Evolutionary conservation across 2,113 vertebrate genomes (phyloP), one percentile per base, ranked within the genome.

Genomic region (Sarotherodon lohbergeri): DNA sequence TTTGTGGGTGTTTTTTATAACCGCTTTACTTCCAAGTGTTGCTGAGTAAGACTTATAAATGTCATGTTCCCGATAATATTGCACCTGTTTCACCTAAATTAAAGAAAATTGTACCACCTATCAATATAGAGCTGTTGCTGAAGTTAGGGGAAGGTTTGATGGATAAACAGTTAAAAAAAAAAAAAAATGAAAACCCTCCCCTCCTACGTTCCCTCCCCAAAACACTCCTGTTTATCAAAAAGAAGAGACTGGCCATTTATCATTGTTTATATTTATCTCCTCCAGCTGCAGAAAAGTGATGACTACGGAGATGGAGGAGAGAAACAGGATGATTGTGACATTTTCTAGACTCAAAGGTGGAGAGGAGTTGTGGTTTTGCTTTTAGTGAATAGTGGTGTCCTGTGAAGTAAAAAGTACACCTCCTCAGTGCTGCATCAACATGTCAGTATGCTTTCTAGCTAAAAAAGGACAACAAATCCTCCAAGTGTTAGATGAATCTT

Each of bases 141-240:
- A 36, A 88, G 85, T 81, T 84, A 79, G 5, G 43, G 22, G 36
- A 61, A 73, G 12, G 32, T 86, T 27, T 83, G 76, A 91, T 39
- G 22, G 81, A 83, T 89, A 34, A 76, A 81, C 57, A 71, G 8
- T 73, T 24, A 6, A 2, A 0, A 1, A 3, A 19, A 63, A 71
- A n/a, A n/a, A 61, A 86, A 76, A 57, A 61, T 39, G 52, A 63
- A 22, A 54, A 80, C 84, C 29, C 54, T 34, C n/a, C 81, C 34
- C 7, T 14, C 17, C 7, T 3, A 4, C 78, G 43, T 84, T 71
- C 50, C 19, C 27, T 34, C 12, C 24, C 27, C 11, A 68, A 83
- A 48, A 73, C 34, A 81, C 36, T 46, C 89, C 66, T 46, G 66
- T 86, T 90, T n/a, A 82, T 92, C 86, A 88, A 88, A 83, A 17